Percentiles rank a stretch among this genome's conserved stretches.
Evolutionary conservation across 2,888 invertebrate species (phyloP).

Genomic region (Chromoteleia sp.): DNA sequence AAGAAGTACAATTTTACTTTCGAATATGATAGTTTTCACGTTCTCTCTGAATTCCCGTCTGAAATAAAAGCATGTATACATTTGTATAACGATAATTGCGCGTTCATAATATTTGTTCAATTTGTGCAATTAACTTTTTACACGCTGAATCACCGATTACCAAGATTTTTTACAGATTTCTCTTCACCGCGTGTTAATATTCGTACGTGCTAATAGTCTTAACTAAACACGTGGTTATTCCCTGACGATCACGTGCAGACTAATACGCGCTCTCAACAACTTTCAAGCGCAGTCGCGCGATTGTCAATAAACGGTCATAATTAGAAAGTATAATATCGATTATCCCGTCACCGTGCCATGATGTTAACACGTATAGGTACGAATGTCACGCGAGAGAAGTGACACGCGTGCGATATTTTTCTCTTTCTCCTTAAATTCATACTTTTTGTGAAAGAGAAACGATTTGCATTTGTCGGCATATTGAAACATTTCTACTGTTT

Average conservation of each 20-base stretch:
- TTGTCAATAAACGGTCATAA: conserved; percentile 50
- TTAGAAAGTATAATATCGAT: conserved; percentile 68
- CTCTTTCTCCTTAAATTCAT: neutral
- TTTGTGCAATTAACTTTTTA: conserved; percentile 3
- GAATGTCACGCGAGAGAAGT: conserved; percentile 28
- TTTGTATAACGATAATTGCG: too few species aligned
- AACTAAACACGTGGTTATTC: conserved; percentile 55
- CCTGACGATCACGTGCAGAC: conserved; percentile 50
- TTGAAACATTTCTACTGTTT: too few species aligned
- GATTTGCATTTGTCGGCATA: too few species aligned
- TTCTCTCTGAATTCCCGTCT: too few species aligned
- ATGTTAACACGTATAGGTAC: conserved; percentile 33
- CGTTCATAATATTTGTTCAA: conserved; percentile 11
- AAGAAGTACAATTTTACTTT: too few species aligned
- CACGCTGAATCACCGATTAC: conserved; percentile 5
- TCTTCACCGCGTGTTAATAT: conserved; percentile 17
- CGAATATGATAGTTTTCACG: neutral
- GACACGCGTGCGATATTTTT: neutral
- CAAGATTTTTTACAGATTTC: conserved; percentile 33
- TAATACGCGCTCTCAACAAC: conserved; percentile 60
- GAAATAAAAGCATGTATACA: too few species aligned
- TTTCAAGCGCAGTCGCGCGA: conserved; percentile 60
- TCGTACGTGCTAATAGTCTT: conserved; percentile 53
- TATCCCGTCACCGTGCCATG: conserved; percentile 36
- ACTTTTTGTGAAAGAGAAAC: neutral